Evolutionary conservation across 2,797 vertebrate genomes (phyloP).

Genomic region (Poeciliopsis gracilis): DNA sequence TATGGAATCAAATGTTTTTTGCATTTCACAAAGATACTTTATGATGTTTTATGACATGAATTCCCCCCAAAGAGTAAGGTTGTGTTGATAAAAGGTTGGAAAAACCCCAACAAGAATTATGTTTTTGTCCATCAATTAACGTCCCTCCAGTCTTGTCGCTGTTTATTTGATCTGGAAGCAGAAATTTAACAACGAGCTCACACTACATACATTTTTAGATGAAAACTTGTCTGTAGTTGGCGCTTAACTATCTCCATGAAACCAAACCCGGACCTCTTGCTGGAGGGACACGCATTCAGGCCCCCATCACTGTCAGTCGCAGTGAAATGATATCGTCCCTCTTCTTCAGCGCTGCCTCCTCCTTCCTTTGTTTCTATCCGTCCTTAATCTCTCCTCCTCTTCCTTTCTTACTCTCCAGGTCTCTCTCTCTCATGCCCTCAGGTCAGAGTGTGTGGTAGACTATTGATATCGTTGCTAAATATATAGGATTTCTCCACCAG

Average conservation of each 20-base stretch:
- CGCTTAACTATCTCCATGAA: slow-evolving; percentile 39
- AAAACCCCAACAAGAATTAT: neutral
- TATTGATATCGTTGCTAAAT: slow-evolving; percentile 78
- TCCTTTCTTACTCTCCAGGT: slow-evolving; percentile 20
- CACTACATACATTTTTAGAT: slow-evolving; percentile 5
- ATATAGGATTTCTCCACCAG: slow-evolving; percentile 77
- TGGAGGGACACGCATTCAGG: slow-evolving; percentile 24
- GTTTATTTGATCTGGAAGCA: neutral
- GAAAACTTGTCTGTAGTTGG: slow-evolving; percentile 1
- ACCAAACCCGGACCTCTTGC: slow-evolving; percentile 27
- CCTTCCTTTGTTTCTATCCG: slow-evolving; percentile 31
- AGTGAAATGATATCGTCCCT: slow-evolving; percentile 47
- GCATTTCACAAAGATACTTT: neutral
- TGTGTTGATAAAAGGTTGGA: neutral
- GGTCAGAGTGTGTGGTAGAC: slow-evolving; percentile 70
- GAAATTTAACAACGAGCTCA: neutral
- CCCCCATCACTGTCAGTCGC: slow-evolving; percentile 59
- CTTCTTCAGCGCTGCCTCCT: slow-evolving; percentile 34
- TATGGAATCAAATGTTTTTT: neutral
- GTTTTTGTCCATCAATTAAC: neutral
- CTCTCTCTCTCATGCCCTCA: slow-evolving; percentile 51
- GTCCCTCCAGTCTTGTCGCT: neutral
- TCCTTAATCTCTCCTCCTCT: slow-evolving; percentile 30
- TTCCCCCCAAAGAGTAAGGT: neutral
- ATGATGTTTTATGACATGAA: neutral